Evolutionary conservation across 2,113 vertebrate species (phyloP).

Genomic region (Trematocara unimaculatum): DNA sequence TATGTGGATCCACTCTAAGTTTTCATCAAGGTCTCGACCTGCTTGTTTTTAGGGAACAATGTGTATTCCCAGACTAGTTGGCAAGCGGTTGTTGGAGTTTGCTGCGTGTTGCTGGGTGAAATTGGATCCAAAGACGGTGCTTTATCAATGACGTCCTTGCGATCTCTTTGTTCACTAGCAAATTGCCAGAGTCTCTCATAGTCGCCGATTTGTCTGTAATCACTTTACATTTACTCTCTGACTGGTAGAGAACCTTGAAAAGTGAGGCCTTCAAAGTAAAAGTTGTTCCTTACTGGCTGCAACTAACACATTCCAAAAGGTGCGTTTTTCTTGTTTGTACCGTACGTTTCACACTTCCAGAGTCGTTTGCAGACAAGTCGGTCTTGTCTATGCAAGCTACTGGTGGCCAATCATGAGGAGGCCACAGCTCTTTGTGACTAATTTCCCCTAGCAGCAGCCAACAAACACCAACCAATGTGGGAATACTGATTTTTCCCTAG

Average conservation of each 20-base stretch:
- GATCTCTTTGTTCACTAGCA: not conserved
- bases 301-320: not conserved
- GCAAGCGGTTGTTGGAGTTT: not conserved
- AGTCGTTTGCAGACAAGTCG: fast-evolving
- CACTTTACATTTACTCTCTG: not conserved
- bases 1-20: not conserved
- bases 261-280: not conserved
- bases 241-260: not conserved
- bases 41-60: not conserved
- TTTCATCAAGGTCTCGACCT: not conserved
- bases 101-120: not conserved
- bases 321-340: not conserved
- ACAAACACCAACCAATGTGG: not conserved
- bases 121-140: not conserved
- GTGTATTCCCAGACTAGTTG: not conserved
- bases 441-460: not conserved
- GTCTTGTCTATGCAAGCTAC: not conserved
- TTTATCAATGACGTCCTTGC: not conserved
- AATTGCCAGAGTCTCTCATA: not conserved
- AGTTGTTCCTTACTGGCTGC: not conserved
- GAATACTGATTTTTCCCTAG: not conserved
- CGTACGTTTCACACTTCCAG: not conserved
- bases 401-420: not conserved
- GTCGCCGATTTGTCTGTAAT: not conserved
- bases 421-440: not conserved